Evolutionary conservation across 1,140 invertebrate species (phyloP).

Genomic region (Leptinotarsa lineolata): DNA sequence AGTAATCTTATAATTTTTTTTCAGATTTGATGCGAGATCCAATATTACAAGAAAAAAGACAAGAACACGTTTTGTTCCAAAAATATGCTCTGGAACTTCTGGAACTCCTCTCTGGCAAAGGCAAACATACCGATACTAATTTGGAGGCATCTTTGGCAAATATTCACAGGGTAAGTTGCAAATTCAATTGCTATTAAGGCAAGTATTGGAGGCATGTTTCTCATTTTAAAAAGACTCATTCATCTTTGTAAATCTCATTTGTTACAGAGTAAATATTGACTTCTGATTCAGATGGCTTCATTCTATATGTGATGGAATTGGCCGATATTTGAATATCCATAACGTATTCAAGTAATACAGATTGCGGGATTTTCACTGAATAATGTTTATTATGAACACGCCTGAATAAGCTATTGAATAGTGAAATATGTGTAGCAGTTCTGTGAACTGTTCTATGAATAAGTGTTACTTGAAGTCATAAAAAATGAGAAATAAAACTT

Average conservation of each 20-base stretch:
- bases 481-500: too few species aligned
- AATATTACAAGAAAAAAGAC: constrained; percentile 91
- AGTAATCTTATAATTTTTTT: constrained; percentile 39
- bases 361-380: background rate
- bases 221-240: too few species aligned
- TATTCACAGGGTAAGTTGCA: constrained; percentile 72
- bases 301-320: too few species aligned
- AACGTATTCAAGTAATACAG: background rate
- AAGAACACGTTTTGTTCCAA: constrained; percentile 95
- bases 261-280: too few species aligned
- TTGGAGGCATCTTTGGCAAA: constrained; percentile 83
- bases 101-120: constrained; percentile 89
- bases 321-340: too few species aligned
- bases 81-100: constrained; percentile 91
- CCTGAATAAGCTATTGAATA: too few species aligned
- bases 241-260: too few species aligned
- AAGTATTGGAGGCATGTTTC: too few species aligned
- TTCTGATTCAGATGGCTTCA: too few species aligned
- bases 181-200: background rate
- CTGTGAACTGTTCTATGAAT: too few species aligned
- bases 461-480: too few species aligned
- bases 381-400: background rate
- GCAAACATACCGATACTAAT: constrained; percentile 75
- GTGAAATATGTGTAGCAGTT: too few species aligned
- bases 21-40: constrained; percentile 92